These are phyloP conservation scores for Drosophila nannoptera DNA, from an alignment of 1,140 invertebrate species.

Conservation along the genomic window DNA sequence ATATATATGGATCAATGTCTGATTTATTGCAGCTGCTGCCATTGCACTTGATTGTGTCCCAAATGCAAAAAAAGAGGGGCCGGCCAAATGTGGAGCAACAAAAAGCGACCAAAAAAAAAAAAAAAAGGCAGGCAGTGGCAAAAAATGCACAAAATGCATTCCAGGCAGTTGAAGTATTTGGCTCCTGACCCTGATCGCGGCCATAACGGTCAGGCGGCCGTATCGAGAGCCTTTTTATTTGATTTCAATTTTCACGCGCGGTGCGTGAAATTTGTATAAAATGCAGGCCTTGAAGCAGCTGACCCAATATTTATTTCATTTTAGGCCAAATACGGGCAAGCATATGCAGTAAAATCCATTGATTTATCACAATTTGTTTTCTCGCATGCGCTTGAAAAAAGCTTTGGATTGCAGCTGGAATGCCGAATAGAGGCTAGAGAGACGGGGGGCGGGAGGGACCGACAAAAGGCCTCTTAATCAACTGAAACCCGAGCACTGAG, in stretches of 20 bases:
- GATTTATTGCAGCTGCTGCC: slow-evolving; percentile 74
- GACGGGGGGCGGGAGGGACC: too few species aligned
- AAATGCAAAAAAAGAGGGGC: slow-evolving; percentile 67
- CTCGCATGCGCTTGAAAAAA: too few species aligned
- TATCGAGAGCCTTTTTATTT: slow-evolving; percentile 26
- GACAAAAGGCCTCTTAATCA: too few species aligned
- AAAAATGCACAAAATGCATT: slow-evolving; percentile 67
- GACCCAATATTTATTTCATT: slow-evolving; percentile 1
- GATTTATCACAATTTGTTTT: too few species aligned
- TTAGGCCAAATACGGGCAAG: not conserved
- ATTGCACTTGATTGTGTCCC: slow-evolving; percentile 76
- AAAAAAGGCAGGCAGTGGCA: slow-evolving; percentile 10
- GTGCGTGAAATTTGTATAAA: slow-evolving; percentile 21
- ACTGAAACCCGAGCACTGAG: too few species aligned
- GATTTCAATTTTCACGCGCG: slow-evolving; percentile 5
- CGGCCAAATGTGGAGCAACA: slow-evolving; percentile 43
- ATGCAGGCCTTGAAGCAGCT: slow-evolving; percentile 12
- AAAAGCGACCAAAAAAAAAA: slow-evolving; percentile 13
- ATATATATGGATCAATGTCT: slow-evolving; percentile 74
- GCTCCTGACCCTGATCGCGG: slow-evolving; percentile 65
- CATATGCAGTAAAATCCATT: too few species aligned
- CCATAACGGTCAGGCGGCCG: slow-evolving; percentile 20
- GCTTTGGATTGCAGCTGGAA: too few species aligned
- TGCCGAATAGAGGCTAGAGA: too few species aligned
- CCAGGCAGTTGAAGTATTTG: slow-evolving; percentile 55